These are phyloP conservation scores for Grammomys surdaster DNA, from an alignment of 2,113 vertebrate species.

Conservation along the genomic window DNA sequence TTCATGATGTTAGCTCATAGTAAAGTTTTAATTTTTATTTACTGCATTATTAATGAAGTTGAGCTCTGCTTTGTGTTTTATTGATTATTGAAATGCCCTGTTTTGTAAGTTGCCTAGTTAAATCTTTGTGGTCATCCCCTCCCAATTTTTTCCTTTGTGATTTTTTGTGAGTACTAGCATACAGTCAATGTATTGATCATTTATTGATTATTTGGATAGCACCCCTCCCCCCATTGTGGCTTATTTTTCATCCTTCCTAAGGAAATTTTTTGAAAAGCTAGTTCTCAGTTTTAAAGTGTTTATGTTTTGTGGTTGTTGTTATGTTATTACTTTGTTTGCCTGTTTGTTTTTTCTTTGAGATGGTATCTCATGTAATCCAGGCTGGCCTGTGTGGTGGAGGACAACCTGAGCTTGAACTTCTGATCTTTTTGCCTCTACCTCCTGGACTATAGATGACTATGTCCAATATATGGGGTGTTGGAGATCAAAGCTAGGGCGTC, in stretches of 20 bases:
- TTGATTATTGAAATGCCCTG: neutral
- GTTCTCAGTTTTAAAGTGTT: neutral
- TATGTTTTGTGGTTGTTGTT: neutral
- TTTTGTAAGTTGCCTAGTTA: constrained; percentile 47
- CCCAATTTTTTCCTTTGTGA: constrained; percentile 14
- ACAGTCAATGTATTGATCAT: neutral
- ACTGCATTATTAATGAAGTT: constrained; percentile 15
- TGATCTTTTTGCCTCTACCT: neutral
- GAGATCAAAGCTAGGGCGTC: neutral
- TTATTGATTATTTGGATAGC: neutral
- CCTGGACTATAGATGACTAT: neutral
- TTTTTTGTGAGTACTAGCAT: constrained; percentile 5
- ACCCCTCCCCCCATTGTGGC: neutral
- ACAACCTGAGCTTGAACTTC: neutral
- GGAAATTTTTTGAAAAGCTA: constrained; percentile 21
- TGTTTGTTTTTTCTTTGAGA: neutral
- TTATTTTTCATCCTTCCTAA: constrained; percentile 33
- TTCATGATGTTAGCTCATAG: neutral
- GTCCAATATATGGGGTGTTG: neutral
- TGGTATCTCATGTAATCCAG: neutral
- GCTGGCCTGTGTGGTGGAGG: neutral
- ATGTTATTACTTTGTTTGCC: neutral
- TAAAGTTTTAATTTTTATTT: constrained; percentile 48
- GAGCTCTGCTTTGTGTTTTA: neutral
- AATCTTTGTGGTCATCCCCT: neutral